Conservation (phyloP, 2,113 vertebrate genomes). For the Lanius ludovicianus region DNA sequence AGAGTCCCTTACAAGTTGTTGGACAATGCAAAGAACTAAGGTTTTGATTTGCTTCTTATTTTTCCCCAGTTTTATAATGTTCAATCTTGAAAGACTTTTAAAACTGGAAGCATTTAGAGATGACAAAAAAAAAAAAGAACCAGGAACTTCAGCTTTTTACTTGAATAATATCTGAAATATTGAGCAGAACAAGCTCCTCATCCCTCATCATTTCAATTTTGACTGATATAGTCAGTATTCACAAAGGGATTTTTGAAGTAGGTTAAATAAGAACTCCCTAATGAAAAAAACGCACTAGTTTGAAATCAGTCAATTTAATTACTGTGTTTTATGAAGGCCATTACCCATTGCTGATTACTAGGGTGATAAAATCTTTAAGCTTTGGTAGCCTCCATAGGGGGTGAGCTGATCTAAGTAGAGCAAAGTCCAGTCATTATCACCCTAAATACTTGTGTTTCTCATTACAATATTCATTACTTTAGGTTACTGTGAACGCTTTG, state of each 20-base stretch:
- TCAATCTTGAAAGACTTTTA: background rate
- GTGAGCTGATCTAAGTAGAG: constrained; percentile 58
- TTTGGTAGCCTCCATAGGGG: constrained; percentile 62
- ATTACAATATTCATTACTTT: constrained; percentile 70
- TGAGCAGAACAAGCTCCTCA: background rate
- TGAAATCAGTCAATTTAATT: constrained; percentile 70
- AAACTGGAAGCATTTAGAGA: background rate
- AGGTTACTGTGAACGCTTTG: constrained; percentile 31
- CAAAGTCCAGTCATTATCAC: constrained; percentile 65
- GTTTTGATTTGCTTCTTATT: constrained; percentile 23
- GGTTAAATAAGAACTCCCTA: constrained; percentile 50
- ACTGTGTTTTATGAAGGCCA: constrained; percentile 69
- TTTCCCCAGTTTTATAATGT: background rate
- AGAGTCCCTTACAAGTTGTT: background rate
- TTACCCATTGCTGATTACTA: constrained; percentile 63
- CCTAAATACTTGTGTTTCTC: constrained; percentile 71
- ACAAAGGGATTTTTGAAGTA: constrained; percentile 61
- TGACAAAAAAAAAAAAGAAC: background rate
- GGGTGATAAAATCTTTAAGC: constrained; percentile 61
- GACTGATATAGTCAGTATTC: background rate
- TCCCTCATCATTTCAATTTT: background rate
- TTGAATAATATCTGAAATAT: background rate
- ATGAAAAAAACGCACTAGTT: constrained; percentile 68
- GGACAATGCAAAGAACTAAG: background rate
- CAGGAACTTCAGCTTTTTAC: background rate